Evolutionary conservation across 2,113 vertebrate genomes (phyloP).

Genomic region (Scophthalmus maximus): DNA sequence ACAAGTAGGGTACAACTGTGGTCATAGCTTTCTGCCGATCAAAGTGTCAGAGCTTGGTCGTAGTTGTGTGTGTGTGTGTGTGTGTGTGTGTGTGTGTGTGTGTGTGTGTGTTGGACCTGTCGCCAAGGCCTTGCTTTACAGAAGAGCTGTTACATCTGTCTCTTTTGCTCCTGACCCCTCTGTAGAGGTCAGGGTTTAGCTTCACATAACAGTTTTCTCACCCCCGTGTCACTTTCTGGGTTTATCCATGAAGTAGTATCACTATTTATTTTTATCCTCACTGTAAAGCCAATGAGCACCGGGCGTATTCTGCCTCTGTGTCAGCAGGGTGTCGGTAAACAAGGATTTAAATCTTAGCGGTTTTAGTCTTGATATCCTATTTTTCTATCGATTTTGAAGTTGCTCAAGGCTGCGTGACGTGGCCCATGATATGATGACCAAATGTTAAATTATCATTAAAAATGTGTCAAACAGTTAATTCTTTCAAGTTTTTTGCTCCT

Average conservation of each 20-base stretch:
- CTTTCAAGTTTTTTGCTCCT: too few species aligned
- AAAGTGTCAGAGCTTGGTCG: background rate
- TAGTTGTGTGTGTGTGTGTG: too few species aligned
- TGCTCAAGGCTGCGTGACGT: too few species aligned
- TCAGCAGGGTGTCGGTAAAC: background rate
- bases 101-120: constrained; percentile 21
- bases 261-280: constrained; percentile 65
- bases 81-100: background rate
- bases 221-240: constrained; percentile 24
- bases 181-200: constrained; percentile 70
- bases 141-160: constrained; percentile 54
- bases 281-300: constrained; percentile 54
- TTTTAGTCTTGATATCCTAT: background rate
- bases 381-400: background rate
- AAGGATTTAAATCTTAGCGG: background rate
- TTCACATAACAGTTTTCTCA: constrained; percentile 33
- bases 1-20: background rate
- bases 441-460: too few species aligned
- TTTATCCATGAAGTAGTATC: constrained; percentile 63
- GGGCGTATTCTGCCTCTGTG: constrained; percentile 50
- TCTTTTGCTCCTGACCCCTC: constrained; percentile 68
- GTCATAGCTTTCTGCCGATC: background rate
- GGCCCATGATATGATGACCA: too few species aligned
- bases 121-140: constrained; percentile 69
- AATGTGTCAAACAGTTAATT: too few species aligned